Evolutionary conservation across 2,888 invertebrate species (phyloP), one percentile per base, ranked within the genome.

Genomic region (Nycteola revayana): DNA sequence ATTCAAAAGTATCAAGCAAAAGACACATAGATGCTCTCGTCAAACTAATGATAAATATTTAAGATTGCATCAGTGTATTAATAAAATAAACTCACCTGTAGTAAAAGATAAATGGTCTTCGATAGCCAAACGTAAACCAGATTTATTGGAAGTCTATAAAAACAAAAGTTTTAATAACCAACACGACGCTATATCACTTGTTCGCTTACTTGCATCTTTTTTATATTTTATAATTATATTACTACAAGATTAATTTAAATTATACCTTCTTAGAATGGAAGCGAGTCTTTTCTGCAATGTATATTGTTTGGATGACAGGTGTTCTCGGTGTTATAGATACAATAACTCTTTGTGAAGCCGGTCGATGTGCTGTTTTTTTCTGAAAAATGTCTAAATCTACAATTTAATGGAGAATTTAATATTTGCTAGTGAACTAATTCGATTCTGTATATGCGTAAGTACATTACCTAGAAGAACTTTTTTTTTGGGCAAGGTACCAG

Each of bases 61-160:
- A n/a, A n/a, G n/a, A n/a, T n/a, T n/a, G n/a, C n/a, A n/a, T n/a
- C n/a, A n/a, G n/a, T n/a, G n/a, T n/a, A n/a, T n/a, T n/a, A n/a
- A n/a, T 14, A 17, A 26, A 23, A 11, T 30, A 11, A 25, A 66
- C 80, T 79, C 66, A 86, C 86, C 58, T 18, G 69, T 71, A 10
- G 64, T 73, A 40, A 76, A 74, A 22, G 80, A 81, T 10, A 75
- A 72, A 56, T 86, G 80, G 49, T 86, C 85, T 50, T 83, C 85
- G 35, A 83, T 75, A 30, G 77, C 84, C 36, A 84, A 70, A 28
- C 75, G 67, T 25, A 80, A 81, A 8, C 68, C 69, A 18, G 82
- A 75, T 56, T 69, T 78, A 25, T 75, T 67, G 9, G 77, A 70
- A 42, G 62, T 68, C 86, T 86, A 62, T 11, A 75, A 72, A 55